phyloP scores from a whole-genome alignment of 2,888 invertebrate species.

The Onchidella celtica region DNA sequence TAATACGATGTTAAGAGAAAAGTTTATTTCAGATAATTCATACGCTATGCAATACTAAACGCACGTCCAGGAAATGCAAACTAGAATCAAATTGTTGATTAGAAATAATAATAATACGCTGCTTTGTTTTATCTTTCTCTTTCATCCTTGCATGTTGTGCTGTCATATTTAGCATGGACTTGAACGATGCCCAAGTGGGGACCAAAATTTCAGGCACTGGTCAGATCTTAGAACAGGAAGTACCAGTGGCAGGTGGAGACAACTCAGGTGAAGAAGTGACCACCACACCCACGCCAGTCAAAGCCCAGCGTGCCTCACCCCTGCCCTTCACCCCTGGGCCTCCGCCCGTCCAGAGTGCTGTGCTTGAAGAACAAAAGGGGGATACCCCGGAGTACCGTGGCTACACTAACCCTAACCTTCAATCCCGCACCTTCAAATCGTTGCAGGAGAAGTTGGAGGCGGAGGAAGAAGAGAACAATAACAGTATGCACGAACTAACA shows the following conservation, averaged over 20 bases:
- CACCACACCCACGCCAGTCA: background rate
- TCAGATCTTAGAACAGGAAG: background rate
- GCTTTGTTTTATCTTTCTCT: background rate
- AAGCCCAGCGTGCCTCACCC: background rate
- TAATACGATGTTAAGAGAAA: no score
- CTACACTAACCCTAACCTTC: conserved; percentile 70
- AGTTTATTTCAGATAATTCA: no score
- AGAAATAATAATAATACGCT: no score
- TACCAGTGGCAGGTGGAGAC: background rate
- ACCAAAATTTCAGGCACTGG: conserved; percentile 61
- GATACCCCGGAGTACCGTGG: conserved; percentile 60
- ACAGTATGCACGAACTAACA: conserved; percentile 46
- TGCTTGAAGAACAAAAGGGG: conserved; percentile 46
- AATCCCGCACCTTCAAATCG: conserved; percentile 72
- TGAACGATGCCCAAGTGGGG: conserved; percentile 61
- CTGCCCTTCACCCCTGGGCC: background rate
- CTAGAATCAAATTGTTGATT: no score
- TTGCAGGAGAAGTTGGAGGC: conserved; percentile 60
- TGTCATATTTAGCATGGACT: conserved; percentile 61
- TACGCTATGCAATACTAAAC: no score
- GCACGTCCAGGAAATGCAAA: no score
- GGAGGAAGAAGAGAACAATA: conserved; percentile 41
- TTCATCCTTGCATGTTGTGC: background rate
- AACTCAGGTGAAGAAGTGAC: no score
- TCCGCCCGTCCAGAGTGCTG: conserved; percentile 32